A percentile compares a stretch with the other conserved stretches of the same genome.
These are phyloP conservation scores for Troides oblongomaculatus DNA, from an alignment of 2,888 invertebrate genomes.

Conservation along the genomic window DNA sequence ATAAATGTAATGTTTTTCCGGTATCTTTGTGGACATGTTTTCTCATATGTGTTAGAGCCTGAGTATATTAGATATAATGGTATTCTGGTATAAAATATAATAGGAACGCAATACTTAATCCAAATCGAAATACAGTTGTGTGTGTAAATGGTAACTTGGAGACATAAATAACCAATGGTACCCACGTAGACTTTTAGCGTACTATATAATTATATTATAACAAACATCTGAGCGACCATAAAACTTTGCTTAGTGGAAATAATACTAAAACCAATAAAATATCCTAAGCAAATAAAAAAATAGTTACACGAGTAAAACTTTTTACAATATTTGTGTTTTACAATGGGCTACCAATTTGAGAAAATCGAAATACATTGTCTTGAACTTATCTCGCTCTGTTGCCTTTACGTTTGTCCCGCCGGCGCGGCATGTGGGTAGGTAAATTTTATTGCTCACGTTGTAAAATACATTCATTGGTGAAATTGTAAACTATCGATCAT, in stretches of 20 bases:
- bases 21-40: too few species aligned
- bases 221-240: slow-evolving; percentile 5
- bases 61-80: too few species aligned
- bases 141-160: too few species aligned
- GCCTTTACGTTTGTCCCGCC: slow-evolving; percentile 23
- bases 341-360: slow-evolving; percentile 15
- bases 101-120: too few species aligned
- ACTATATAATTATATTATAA: not conserved
- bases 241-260: slow-evolving; percentile 1
- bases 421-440: slow-evolving; percentile 28
- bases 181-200: too few species aligned
- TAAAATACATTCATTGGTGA: slow-evolving; percentile 26
- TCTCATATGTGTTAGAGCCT: too few species aligned
- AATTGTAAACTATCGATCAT: slow-evolving; percentile 16
- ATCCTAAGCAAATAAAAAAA: slow-evolving; percentile 9
- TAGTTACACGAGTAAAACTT: not conserved
- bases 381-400: slow-evolving; percentile 14
- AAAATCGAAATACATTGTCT: slow-evolving; percentile 13
- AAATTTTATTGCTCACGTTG: slow-evolving; percentile 30
- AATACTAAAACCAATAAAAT: slow-evolving; percentile 4
- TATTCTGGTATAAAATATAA: too few species aligned
- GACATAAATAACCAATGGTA: too few species aligned
- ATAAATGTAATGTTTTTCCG: too few species aligned
- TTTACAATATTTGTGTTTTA: slow-evolving; percentile 7
- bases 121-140: too few species aligned